phyloP scores from a whole-genome alignment of 1,140 invertebrate species.

The Trichonephila clavata region DNA sequence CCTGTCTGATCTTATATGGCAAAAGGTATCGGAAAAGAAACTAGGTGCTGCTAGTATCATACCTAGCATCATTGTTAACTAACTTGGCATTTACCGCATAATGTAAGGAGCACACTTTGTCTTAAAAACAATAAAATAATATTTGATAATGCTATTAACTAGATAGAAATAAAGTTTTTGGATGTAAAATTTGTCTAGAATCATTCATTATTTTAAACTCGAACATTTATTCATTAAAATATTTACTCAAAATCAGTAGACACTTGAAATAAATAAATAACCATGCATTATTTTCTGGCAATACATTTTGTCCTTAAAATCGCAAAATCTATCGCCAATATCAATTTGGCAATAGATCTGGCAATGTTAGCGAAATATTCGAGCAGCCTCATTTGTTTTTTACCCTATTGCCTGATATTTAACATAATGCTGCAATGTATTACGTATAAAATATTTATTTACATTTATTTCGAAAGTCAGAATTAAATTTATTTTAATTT shows the following conservation, averaged over 20 bases:
- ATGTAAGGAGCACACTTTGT: slow-evolving; percentile 71
- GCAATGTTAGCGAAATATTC: no score
- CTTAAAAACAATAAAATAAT: slow-evolving; percentile 66
- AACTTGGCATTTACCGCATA: slow-evolving; percentile 69
- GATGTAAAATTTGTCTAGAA: slow-evolving; percentile 57
- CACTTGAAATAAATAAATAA: not conserved
- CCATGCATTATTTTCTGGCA: no score
- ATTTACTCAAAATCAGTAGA: not conserved
- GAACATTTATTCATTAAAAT: not conserved
- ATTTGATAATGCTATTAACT: slow-evolving; percentile 76
- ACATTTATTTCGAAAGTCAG: no score
- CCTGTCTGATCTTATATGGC: slow-evolving; percentile 53
- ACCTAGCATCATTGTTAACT: slow-evolving; percentile 73
- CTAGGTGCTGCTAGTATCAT: slow-evolving; percentile 56
- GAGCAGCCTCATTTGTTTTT: no score
- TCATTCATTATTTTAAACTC: not conserved
- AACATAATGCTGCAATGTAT: no score
- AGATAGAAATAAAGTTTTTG: slow-evolving; percentile 76
- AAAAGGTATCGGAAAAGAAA: slow-evolving; percentile 53
- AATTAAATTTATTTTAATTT: no score
- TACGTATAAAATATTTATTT: no score
- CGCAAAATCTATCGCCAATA: no score
- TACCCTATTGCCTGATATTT: no score
- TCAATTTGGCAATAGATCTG: no score
- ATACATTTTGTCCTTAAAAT: no score